Conservation (phyloP, 2,888 invertebrate species). For the Leuctra nigra region DNA sequence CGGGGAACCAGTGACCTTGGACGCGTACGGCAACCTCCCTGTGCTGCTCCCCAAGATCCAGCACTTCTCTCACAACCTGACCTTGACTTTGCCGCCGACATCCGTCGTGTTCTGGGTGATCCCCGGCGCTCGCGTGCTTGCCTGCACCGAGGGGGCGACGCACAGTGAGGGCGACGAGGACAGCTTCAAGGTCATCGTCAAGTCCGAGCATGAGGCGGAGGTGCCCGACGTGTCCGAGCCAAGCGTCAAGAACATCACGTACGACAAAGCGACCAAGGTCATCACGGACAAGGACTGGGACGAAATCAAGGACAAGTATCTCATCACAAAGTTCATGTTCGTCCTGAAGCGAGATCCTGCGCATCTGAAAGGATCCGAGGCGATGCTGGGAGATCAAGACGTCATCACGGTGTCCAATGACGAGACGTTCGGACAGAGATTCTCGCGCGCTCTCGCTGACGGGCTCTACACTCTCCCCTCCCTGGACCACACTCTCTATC, state of each 20-base stretch:
- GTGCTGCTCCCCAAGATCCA: constrained; percentile 37
- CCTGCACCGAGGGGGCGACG: constrained; percentile 40
- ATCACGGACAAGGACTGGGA: constrained; percentile 10
- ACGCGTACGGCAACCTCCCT: constrained; percentile 48
- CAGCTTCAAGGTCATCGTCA: not conserved
- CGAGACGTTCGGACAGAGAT: constrained; percentile 3
- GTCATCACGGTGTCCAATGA: constrained; percentile 6
- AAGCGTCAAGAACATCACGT: not conserved
- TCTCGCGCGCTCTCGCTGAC: not conserved
- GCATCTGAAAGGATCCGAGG: too few species aligned
- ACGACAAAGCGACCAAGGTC: not conserved
- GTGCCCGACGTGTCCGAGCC: constrained; percentile 25
- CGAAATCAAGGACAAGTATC: constrained; percentile 4
- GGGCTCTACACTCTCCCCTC: not conserved
- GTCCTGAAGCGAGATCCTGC: constrained; percentile 1
- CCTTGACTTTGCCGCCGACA: constrained; percentile 55
- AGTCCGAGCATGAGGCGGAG: not conserved
- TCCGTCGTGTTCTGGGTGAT: constrained; percentile 71
- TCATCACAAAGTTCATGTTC: constrained; percentile 6
- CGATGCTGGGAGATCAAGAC: not conserved
- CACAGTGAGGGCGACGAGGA: not conserved
- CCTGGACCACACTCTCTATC: not conserved
- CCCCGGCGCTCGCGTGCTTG: constrained; percentile 55
- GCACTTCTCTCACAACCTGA: constrained; percentile 34
- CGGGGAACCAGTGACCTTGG: constrained; percentile 50